phyloP scores from a whole-genome alignment of 2,797 vertebrate species.

The Ceryle rudis region DNA sequence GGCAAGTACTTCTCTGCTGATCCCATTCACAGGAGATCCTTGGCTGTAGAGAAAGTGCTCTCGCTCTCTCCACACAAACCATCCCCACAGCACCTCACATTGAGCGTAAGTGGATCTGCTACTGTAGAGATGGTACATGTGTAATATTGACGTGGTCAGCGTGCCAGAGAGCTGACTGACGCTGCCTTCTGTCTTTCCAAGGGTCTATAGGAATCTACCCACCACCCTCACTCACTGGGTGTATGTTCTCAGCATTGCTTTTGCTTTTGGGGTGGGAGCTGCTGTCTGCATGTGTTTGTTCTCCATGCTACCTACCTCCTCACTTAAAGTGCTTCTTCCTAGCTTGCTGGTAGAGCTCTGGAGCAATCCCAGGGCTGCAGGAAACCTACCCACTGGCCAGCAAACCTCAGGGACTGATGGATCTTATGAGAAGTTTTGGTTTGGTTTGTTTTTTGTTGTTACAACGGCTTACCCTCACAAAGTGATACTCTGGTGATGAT shows the following conservation, averaged over 20 bases:
- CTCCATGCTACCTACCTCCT: not conserved
- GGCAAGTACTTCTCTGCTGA: not conserved
- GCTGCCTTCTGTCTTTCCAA: not conserved
- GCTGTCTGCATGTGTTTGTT: fast-evolving
- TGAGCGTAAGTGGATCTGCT: fast-evolving
- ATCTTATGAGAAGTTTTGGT: not conserved
- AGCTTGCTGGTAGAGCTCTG: not conserved
- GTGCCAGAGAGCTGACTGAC: not conserved
- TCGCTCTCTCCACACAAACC: not conserved
- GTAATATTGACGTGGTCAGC: fast-evolving
- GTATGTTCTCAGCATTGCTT: fast-evolving
- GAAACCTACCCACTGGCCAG: not conserved
- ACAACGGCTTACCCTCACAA: not conserved
- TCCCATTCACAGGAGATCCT: not conserved
- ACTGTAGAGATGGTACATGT: fast-evolving
- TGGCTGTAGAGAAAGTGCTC: not conserved
- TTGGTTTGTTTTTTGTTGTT: not conserved
- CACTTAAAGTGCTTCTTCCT: not conserved
- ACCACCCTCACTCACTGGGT: not conserved
- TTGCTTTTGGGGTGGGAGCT: not conserved
- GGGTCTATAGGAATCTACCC: not conserved
- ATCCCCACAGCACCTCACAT: not conserved
- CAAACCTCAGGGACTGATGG: not conserved
- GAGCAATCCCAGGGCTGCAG: not conserved
- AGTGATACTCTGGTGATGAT: not conserved